Conservation (phyloP, 2,888 invertebrate species). For the Cyaniris semiargus region DNA sequence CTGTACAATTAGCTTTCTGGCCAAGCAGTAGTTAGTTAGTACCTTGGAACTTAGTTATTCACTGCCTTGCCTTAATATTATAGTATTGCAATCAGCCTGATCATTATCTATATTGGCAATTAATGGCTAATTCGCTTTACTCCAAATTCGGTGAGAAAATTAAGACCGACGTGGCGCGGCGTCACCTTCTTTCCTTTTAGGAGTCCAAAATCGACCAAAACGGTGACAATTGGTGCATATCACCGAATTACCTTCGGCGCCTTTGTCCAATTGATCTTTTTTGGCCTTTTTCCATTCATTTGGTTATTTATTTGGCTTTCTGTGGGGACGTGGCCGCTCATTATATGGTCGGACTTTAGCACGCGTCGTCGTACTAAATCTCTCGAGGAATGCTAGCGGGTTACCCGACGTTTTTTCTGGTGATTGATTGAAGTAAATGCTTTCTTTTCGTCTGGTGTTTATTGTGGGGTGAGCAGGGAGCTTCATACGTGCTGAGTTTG, state of each 20-base stretch:
- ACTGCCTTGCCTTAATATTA: no score
- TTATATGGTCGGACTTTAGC: conserved; percentile 73
- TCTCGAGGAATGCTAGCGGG: conserved; percentile 77
- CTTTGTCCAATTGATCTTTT: conserved; percentile 79
- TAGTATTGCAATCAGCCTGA: no score
- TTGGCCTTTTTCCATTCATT: conserved; percentile 79
- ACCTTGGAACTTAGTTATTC: no score
- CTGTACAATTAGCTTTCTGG: no score
- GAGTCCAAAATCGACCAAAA: conserved; percentile 67
- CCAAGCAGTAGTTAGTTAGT: no score
- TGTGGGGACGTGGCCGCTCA: conserved; percentile 65
- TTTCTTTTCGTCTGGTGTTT: conserved; percentile 59
- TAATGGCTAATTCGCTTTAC: neutral
- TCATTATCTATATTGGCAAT: neutral
- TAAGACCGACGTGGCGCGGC: conserved; percentile 54
- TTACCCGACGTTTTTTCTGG: conserved; percentile 73
- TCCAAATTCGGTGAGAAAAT: conserved; percentile 58
- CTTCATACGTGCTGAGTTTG: neutral
- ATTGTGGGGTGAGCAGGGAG: conserved; percentile 42
- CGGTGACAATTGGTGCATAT: conserved; percentile 80
- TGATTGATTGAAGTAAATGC: conserved; percentile 79
- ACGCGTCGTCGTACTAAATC: conserved; percentile 74
- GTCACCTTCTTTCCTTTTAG: conserved; percentile 46
- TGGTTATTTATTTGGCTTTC: conserved; percentile 80
- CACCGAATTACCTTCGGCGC: conserved; percentile 77